A percentile compares a stretch with the other conserved stretches of the same genome.
These are phyloP conservation scores for Diogma glabrata DNA, from an alignment of 2,888 invertebrate species.

Conservation along the genomic window DNA sequence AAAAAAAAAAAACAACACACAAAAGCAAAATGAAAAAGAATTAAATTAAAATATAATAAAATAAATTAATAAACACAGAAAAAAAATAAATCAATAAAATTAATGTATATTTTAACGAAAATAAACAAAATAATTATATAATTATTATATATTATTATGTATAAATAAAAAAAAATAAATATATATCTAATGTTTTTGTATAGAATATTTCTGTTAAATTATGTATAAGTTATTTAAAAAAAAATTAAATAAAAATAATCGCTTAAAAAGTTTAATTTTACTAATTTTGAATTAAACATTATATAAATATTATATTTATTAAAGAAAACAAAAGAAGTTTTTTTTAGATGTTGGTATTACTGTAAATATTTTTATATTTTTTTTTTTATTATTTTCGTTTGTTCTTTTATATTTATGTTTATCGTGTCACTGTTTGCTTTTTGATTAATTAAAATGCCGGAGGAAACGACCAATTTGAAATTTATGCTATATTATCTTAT, in stretches of 20 bases:
- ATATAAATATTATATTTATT: no score
- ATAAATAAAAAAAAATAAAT: constrained; percentile 7
- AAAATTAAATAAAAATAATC: constrained; percentile 13
- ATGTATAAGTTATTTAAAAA: constrained; percentile 16
- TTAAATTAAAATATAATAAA: constrained; percentile 4
- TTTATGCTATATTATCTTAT: no score
- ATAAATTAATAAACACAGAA: neutral
- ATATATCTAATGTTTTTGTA: constrained; percentile 18
- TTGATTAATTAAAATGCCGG: no score
- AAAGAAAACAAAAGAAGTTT: no score
- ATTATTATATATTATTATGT: constrained; percentile 1
- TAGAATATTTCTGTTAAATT: constrained; percentile 18
- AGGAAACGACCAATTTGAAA: no score
- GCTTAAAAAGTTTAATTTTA: constrained; percentile 7
- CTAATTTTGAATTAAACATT: neutral
- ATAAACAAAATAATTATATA: constrained; percentile 9
- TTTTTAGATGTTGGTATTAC: no score
- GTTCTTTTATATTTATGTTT: no score
- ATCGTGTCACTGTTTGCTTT: no score
- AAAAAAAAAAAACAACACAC: constrained; percentile 3
- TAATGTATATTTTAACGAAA: constrained; percentile 12
- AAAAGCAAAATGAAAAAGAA: neutral
- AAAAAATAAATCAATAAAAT: neutral
- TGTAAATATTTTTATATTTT: no score
- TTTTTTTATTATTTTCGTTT: no score